Conservation (phyloP, 2,888 invertebrate species). For the Drosophila ochracea region DNA sequence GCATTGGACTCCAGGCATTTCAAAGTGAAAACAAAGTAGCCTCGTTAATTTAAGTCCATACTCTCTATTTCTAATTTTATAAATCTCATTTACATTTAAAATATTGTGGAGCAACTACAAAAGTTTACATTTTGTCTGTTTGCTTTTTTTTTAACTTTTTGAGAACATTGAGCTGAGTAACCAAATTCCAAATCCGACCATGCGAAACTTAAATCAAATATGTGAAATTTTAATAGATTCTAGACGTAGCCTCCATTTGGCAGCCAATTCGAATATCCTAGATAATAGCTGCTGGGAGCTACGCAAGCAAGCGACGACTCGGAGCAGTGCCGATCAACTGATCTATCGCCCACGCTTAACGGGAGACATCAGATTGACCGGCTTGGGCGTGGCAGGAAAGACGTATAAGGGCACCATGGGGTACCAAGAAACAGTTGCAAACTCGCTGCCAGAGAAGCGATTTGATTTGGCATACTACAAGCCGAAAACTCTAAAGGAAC, state of each 20-base stretch:
- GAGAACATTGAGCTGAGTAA: too few species aligned
- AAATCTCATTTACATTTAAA: background rate
- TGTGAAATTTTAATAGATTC: background rate
- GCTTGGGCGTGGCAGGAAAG: background rate
- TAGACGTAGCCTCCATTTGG: conserved; percentile 9
- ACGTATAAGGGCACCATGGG: too few species aligned
- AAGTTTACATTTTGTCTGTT: background rate
- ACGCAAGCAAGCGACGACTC: conserved; percentile 11
- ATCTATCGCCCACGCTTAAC: conserved; percentile 8
- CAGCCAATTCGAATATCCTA: conserved; percentile 6
- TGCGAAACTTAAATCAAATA: conserved; percentile 20
- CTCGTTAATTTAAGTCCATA: background rate
- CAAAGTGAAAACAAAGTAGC: background rate
- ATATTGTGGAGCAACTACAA: background rate
- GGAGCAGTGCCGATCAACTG: background rate
- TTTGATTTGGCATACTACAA: conserved; percentile 7
- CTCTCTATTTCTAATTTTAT: background rate
- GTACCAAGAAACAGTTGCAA: background rate
- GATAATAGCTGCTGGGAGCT: conserved; percentile 37
- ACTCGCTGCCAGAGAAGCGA: background rate
- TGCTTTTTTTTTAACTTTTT: background rate
- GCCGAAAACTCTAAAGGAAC: conserved; percentile 14
- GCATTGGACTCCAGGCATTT: background rate
- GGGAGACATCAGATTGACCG: background rate
- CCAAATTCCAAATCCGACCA: conserved; percentile 16